These are phyloP conservation scores for Psilopsiagon aurifrons DNA, from an alignment of 2,113 vertebrate genomes.

Conservation along the genomic window DNA sequence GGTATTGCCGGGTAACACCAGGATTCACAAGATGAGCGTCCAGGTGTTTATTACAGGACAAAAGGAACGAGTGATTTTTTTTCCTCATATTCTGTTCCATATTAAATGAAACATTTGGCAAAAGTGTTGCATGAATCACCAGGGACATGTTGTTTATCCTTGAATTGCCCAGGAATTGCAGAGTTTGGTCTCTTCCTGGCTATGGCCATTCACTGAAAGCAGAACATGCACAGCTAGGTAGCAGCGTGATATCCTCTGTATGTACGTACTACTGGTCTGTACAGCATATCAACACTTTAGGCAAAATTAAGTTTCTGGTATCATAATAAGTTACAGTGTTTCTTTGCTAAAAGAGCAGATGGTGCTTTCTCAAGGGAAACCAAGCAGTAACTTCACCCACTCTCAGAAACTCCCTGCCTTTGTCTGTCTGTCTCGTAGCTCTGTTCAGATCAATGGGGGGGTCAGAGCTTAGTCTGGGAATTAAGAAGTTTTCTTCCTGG, in stretches of 20 bases:
- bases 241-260: background rate
- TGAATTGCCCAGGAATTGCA: background rate
- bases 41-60: background rate
- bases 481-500: background rate
- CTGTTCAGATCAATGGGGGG: background rate
- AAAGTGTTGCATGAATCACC: background rate
- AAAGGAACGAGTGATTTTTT: background rate
- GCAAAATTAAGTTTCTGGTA: background rate
- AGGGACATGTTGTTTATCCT: background rate
- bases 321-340: background rate
- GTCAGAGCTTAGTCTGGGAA: background rate
- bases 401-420: background rate
- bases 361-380: background rate
- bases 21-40: background rate
- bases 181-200: background rate
- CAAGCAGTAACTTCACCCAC: background rate
- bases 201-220: background rate
- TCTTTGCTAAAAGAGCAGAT: background rate
- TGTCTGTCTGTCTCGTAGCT: rapidly evolving
- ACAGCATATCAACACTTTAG: background rate
- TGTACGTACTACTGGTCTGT: background rate
- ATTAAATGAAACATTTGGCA: background rate
- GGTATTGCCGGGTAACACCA: background rate
- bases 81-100: background rate
- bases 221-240: background rate